Percentiles rank a stretch among this genome's conserved stretches.
These are phyloP conservation scores for Dipodomys stephensi DNA, from an alignment of 2,113 vertebrate genomes.

Conservation along the genomic window DNA sequence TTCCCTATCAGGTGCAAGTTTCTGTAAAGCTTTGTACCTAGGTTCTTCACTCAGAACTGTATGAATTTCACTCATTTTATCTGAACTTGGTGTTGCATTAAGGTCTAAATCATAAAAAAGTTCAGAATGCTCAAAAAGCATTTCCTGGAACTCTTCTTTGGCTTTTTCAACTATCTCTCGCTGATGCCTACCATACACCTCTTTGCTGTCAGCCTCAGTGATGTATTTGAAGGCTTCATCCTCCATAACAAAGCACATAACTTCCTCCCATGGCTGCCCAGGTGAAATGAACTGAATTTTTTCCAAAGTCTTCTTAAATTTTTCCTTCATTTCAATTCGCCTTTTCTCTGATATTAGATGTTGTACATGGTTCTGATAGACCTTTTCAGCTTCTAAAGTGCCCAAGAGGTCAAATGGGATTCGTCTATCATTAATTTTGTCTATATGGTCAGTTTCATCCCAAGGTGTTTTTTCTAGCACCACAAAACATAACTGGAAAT, in stretches of 20 bases:
- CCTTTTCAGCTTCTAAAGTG: constrained; percentile 94
- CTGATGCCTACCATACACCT: constrained; percentile 97
- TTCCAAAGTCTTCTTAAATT: constrained; percentile 98
- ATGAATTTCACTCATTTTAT: constrained; percentile 99
- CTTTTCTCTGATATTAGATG: constrained; percentile 97
- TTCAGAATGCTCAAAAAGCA: constrained; percentile 99
- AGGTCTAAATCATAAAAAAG: constrained; percentile 99
- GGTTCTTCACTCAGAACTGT: constrained; percentile 97
- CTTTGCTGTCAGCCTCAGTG: constrained; percentile 95
- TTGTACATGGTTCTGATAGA: constrained; percentile 97
- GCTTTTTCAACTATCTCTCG: constrained; percentile 99
- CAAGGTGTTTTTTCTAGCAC: constrained; percentile 96
- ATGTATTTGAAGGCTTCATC: constrained; percentile 99
- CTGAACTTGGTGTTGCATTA: constrained; percentile 97
- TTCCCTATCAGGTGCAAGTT: constrained; percentile 97
- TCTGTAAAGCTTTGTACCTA: constrained; percentile 98
- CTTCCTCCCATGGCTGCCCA: constrained; percentile 98
- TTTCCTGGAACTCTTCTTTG: constrained; percentile 99
- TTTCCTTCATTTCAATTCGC: constrained; percentile 97
- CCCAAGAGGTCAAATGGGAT: constrained; percentile 97
- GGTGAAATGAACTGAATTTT: constrained; percentile 97
- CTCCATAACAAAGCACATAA: constrained; percentile 98
- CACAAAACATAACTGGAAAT: constrained; percentile 97
- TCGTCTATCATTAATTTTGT: constrained; percentile 96
- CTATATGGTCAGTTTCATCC: constrained; percentile 97